Conservation (phyloP, 2,797 vertebrate genomes). For the Pterois miles region DNA sequence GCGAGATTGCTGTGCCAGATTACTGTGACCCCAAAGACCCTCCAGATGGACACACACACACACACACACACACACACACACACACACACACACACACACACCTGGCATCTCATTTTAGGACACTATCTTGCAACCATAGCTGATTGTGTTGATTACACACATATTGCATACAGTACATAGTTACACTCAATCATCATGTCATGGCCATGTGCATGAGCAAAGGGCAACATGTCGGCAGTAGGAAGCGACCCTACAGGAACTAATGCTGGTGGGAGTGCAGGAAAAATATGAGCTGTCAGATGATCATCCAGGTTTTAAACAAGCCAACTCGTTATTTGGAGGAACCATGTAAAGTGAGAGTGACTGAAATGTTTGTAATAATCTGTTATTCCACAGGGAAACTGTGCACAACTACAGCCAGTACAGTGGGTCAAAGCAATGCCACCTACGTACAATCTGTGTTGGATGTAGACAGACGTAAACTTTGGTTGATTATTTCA, state of each 20-base stretch:
- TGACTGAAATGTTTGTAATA: not conserved
- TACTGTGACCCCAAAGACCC: constrained; percentile 75
- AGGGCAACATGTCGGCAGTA: constrained; percentile 4
- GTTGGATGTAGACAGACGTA: not conserved
- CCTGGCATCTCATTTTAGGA: constrained; percentile 67
- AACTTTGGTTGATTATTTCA: not conserved
- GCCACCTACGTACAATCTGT: not conserved
- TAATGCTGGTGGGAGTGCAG: not conserved
- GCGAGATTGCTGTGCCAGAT: constrained; percentile 79
- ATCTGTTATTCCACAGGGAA: not conserved
- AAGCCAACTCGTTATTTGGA: not conserved
- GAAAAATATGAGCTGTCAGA: not conserved
- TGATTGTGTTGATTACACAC: constrained; percentile 52
- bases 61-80: constrained; percentile 34
- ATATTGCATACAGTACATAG: constrained; percentile 47
- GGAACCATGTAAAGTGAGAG: not conserved
- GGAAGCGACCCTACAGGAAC: not conserved
- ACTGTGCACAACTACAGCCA: not conserved
- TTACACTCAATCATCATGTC: constrained; percentile 35
- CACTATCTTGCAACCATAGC: constrained; percentile 42
- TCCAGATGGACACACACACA: constrained; percentile 76
- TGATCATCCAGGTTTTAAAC: not conserved
- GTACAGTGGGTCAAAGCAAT: not conserved
- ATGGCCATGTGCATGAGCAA: constrained; percentile 26
- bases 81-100: constrained; percentile 47